A percentile compares a stretch with the other conserved stretches of the same genome.
These are phyloP conservation scores for Danio kyathit DNA, from an alignment of 2,797 vertebrate genomes.

Conservation along the genomic window DNA sequence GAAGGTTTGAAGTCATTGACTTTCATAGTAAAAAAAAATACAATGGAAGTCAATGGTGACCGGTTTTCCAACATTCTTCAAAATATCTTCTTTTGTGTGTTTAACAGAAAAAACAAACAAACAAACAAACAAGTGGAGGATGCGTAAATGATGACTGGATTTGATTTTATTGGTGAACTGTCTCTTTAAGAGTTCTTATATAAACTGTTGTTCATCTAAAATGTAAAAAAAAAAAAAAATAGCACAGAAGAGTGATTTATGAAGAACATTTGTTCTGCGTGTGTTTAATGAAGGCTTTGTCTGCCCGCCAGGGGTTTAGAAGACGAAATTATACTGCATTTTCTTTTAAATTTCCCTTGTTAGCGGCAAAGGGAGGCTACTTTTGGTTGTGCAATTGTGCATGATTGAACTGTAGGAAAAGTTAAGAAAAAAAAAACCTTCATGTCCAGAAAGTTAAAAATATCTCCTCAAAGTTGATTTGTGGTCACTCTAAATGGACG, in stretches of 20 bases:
- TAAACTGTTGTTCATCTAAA: background rate
- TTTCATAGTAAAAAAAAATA: too few relatives aligned
- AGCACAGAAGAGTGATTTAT: conserved; percentile 1
- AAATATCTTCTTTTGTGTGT: too few relatives aligned
- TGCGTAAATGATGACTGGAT: too few relatives aligned
- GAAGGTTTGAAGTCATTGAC: too few relatives aligned
- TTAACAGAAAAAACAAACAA: too few relatives aligned
- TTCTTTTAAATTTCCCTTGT: conserved; percentile 6
- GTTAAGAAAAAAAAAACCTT: conserved; percentile 3
- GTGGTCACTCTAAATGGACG: background rate
- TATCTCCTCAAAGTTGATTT: background rate
- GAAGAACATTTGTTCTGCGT: conserved; percentile 13
- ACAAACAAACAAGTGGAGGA: too few relatives aligned
- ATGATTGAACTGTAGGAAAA: conserved; percentile 16
- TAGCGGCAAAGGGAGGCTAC: conserved; percentile 23
- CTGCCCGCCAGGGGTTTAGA: conserved; percentile 1
- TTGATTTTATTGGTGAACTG: conserved; percentile 7
- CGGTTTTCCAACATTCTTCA: too few relatives aligned
- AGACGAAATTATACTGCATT: conserved; percentile 22
- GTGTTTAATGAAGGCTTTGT: conserved; percentile 13
- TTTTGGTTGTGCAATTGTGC: conserved; percentile 44
- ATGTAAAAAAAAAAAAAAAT: too few relatives aligned
- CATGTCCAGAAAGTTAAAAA: conserved; percentile 20
- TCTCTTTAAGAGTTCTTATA: background rate
- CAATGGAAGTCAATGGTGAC: too few relatives aligned